Evolutionary conservation across 2,797 vertebrate species (phyloP), one percentile per base, ranked within the genome.

Genomic region (Lates japonicus): DNA sequence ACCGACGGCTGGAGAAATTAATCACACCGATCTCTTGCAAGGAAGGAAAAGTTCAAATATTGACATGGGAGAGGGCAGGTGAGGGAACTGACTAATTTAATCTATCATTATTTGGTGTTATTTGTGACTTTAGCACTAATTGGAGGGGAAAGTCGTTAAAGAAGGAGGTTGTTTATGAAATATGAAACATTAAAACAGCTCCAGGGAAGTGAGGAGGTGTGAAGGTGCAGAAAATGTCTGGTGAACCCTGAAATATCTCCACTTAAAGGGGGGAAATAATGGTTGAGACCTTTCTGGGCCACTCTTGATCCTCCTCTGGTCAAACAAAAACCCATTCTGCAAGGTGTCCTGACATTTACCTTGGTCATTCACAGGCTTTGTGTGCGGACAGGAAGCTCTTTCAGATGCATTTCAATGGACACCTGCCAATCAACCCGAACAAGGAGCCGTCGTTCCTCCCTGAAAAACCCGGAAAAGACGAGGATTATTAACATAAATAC

Each of bases 1-100:
- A 78, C 78, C 22, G 70, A 95, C 95, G 93, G 95, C 96, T 96
- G 93, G 89, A 95, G 96, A 96, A 96, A 96, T 96, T 94, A 96
- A 97, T 95, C 96, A 96, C 96, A 96, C 95, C 95, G 95, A 97
- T 95, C 96, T 80, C 95, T 96, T 95, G 95, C 94, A 93, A 96
- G 63, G 42, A 48, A 68, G 60, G 48, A 75, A 63, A 76, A 72
- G 82, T 85, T 88, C 76, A 88, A 85, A 85, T 74, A 80, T 86
- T 83, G 80, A 85, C 78, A 33, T 25, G 42, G 20, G 13, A 74
- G 41, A 78, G 29, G 48, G 51, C 13, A 37, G 44, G 22, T 22
- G 14, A 29, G 25, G 25, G 25, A 29, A 29, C 16, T 22, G 8
- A 19, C 13, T 71, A 33, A 66, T 65, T 67, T 39, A 65, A 72